Percentiles rank a stretch among this genome's conserved stretches.
These are phyloP conservation scores for Zaprionus vittiger DNA, from an alignment of 1,140 invertebrate species.

Conservation along the genomic window DNA sequence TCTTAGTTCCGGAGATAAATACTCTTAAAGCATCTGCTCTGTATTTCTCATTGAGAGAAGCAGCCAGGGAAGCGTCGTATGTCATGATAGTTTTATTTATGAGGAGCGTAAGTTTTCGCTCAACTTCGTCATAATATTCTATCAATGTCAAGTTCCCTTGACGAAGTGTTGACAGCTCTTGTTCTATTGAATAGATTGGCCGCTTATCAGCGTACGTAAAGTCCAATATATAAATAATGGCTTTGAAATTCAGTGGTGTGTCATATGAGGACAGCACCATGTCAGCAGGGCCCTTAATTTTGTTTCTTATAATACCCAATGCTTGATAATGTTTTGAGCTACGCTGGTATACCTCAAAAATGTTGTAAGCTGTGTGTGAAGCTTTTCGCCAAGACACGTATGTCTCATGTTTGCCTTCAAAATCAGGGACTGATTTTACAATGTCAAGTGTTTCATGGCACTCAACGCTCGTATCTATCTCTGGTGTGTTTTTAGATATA, in stretches of 20 bases:
- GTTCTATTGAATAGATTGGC: constrained; percentile 31
- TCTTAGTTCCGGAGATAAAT: constrained; percentile 18
- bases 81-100: constrained; percentile 46
- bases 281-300: constrained; percentile 34
- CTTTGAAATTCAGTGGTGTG: constrained; percentile 50
- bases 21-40: constrained; percentile 12
- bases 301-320: constrained; percentile 51
- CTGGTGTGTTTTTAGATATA: no score
- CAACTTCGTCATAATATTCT: constrained; percentile 34
- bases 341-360: constrained; percentile 43
- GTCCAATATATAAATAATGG: constrained; percentile 39
- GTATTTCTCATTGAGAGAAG: constrained; percentile 24
- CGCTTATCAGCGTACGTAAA: constrained; percentile 49
- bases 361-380: constrained; percentile 45
- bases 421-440: constrained; percentile 49
- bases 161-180: constrained; percentile 33
- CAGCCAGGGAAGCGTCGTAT: constrained; percentile 23
- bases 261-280: constrained; percentile 43
- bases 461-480: no score
- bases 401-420: constrained; percentile 42
- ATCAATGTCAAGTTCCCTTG: constrained; percentile 26
- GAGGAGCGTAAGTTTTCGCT: constrained; percentile 34
- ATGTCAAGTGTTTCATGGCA: no score
- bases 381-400: constrained; percentile 51
- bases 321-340: constrained; percentile 52